Conservation (phyloP, 2,888 invertebrate species). For the Tinea pellionella region DNA sequence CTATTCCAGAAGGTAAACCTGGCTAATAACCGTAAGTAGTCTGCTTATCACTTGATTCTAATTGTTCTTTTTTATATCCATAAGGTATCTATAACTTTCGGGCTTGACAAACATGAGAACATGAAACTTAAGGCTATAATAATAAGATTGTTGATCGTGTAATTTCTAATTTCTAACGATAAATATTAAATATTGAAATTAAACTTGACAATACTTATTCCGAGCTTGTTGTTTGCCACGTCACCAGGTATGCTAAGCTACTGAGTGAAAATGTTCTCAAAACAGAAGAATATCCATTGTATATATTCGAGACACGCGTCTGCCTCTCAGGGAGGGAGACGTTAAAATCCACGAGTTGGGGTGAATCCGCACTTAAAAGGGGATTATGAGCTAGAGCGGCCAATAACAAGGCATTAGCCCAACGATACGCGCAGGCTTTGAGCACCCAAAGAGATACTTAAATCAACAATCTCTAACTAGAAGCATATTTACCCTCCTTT, state of each 20-base stretch:
- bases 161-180: no score
- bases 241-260: constrained; percentile 1
- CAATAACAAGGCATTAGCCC: constrained; percentile 44
- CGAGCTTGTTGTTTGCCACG: not conserved
- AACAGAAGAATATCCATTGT: constrained; percentile 38
- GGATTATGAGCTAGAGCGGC: constrained; percentile 60
- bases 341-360: constrained; percentile 23
- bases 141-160: no score
- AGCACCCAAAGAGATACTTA: constrained; percentile 20
- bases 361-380: constrained; percentile 57
- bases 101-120: no score
- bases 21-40: no score
- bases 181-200: no score
- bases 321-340: constrained; percentile 33
- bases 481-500: constrained; percentile 10
- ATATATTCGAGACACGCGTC: constrained; percentile 51
- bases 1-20: no score
- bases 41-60: no score
- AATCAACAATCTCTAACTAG: constrained; percentile 12
- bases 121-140: no score
- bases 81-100: no score
- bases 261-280: constrained; percentile 47
- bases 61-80: no score
- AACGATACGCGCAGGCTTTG: constrained; percentile 23
- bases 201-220: not conserved